Conservation (phyloP, 2,797 vertebrate species). For the Toxotes lorentzi region DNA sequence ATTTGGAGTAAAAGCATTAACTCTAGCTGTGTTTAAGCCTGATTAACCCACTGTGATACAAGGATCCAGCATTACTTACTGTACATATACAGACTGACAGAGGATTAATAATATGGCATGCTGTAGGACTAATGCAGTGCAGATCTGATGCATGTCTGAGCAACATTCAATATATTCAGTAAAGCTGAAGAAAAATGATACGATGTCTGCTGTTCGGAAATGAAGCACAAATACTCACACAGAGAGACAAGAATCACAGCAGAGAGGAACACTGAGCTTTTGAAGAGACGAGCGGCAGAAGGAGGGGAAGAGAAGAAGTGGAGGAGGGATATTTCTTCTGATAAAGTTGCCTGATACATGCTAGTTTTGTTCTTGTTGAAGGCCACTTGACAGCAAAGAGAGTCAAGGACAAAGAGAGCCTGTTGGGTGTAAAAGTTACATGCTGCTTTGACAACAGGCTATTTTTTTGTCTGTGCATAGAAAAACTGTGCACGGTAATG, state of each 20-base stretch:
- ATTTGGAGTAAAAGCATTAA: constrained; percentile 40
- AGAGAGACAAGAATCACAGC: not conserved
- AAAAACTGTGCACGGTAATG: not conserved
- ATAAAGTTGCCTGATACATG: constrained; percentile 11
- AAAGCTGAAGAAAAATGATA: constrained; percentile 1
- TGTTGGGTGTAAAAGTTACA: constrained; percentile 18
- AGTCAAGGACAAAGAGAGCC: constrained; percentile 12
- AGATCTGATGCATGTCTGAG: constrained; percentile 29
- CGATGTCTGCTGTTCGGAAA: constrained; percentile 18
- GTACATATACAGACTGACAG: constrained; percentile 46
- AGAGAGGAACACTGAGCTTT: constrained; percentile 16
- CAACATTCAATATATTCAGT: constrained; percentile 19
- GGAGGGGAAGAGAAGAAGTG: not conserved
- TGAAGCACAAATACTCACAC: constrained; percentile 4
- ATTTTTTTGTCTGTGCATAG: not conserved
- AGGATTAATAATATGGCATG: constrained; percentile 46
- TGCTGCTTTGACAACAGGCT: constrained; percentile 1
- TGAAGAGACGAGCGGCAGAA: constrained; percentile 14
- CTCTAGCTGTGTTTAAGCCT: constrained; percentile 52
- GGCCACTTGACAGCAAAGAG: constrained; percentile 28
- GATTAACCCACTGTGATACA: constrained; percentile 55
- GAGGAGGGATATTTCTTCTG: constrained; percentile 8
- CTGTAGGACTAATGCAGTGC: not conserved
- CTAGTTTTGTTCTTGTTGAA: constrained; percentile 27
- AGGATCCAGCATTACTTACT: constrained; percentile 49